phyloP scores from a whole-genome alignment of 2,797 vertebrate species.

The Lepus oiostolus region DNA sequence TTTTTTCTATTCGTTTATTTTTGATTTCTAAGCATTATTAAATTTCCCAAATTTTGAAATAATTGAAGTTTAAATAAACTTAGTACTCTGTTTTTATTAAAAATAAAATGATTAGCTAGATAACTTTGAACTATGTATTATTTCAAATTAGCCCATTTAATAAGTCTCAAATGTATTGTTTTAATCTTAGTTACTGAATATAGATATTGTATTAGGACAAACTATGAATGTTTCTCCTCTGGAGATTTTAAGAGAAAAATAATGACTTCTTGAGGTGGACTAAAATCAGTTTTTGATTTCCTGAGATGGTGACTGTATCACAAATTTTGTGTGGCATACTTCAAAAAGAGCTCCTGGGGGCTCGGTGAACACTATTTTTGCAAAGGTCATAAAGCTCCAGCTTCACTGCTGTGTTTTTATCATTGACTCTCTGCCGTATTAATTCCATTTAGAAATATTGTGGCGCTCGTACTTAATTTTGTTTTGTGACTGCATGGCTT shows the following conservation, averaged over 20 bases:
- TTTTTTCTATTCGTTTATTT: slow-evolving; percentile 36
- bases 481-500: background rate
- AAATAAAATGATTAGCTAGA: background rate
- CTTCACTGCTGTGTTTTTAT: background rate
- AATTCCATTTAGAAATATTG: background rate
- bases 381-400: background rate
- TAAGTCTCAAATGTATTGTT: background rate
- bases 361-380: background rate
- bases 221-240: background rate
- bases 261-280: slow-evolving; percentile 11
- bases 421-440: background rate
- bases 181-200: background rate
- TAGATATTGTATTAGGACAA: slow-evolving; percentile 24
- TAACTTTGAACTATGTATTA: background rate
- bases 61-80: background rate
- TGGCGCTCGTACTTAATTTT: slow-evolving; percentile 11
- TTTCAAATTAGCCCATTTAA: background rate
- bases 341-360: background rate
- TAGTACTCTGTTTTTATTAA: background rate
- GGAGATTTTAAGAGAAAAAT: slow-evolving; percentile 8
- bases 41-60: background rate
- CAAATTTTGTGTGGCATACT: background rate
- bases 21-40: slow-evolving; percentile 1
- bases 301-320: background rate
- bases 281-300: slow-evolving; percentile 24